Evolutionary conservation across 2,888 invertebrate species (phyloP).

Genomic region (Apamea sordens): DNA sequence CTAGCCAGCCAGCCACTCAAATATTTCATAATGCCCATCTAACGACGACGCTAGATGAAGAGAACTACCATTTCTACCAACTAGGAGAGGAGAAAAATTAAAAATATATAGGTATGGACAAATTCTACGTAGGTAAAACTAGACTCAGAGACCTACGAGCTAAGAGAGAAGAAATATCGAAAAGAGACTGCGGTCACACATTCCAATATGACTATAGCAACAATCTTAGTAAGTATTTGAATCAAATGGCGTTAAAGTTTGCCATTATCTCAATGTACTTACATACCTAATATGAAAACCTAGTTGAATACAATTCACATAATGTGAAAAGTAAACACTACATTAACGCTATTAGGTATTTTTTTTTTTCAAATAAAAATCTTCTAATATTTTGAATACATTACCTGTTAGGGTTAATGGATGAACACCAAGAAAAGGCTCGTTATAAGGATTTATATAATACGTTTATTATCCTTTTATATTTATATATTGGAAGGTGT

Average conservation of each 20-base stretch:
- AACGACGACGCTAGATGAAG: background rate
- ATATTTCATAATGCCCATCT: constrained; percentile 52
- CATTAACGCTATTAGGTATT: constrained; percentile 12
- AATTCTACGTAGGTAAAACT: background rate
- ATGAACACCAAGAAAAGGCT: too few relatives aligned
- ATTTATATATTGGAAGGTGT: too few relatives aligned
- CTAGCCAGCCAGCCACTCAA: constrained; percentile 25
- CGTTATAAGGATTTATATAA: too few relatives aligned
- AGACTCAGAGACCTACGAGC: background rate
- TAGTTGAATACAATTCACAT: constrained; percentile 25
- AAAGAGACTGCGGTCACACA: background rate
- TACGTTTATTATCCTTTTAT: too few relatives aligned
- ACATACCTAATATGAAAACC: too few relatives aligned
- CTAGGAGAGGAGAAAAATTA: background rate
- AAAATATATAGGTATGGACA: background rate
- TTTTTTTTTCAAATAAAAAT: constrained; percentile 21
- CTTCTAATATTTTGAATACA: constrained; percentile 42
- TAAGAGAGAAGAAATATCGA: background rate
- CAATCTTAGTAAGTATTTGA: constrained; percentile 4
- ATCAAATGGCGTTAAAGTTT: background rate
- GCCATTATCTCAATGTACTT: constrained; percentile 5
- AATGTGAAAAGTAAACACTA: constrained; percentile 30
- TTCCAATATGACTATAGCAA: background rate
- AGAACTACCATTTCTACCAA: background rate
- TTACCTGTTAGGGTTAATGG: too few relatives aligned